Conservation (phyloP, 1,140 invertebrate species). For the Agraylea sexmaculata region DNA sequence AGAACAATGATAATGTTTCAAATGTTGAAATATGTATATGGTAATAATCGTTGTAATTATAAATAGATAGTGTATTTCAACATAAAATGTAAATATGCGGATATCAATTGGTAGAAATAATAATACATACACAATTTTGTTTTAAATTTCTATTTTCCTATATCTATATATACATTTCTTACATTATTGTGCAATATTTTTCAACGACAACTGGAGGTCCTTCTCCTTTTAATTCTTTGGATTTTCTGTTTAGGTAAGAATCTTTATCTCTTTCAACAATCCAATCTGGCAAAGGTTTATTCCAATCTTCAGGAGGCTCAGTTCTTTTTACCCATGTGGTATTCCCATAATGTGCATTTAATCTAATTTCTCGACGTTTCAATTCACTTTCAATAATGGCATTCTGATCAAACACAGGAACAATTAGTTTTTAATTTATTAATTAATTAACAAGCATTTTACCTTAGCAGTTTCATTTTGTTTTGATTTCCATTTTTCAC, state of each 20-base stretch:
- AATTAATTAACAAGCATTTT: slow-evolving; percentile 36
- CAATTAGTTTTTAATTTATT: slow-evolving; percentile 1
- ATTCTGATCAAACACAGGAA: slow-evolving; percentile 39
- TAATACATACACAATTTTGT: too few species aligned
- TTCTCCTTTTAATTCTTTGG: slow-evolving; percentile 45
- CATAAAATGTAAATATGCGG: too few species aligned
- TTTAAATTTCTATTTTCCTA: too few species aligned
- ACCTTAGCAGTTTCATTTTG: slow-evolving; percentile 55
- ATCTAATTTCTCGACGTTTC: slow-evolving; percentile 43
- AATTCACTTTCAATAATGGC: slow-evolving; percentile 61
- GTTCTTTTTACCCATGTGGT: slow-evolving; percentile 64
- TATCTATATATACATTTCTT: too few species aligned
- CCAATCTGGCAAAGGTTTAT: slow-evolving; percentile 62
- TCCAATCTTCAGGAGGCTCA: slow-evolving; percentile 68
- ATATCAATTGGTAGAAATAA: too few species aligned
- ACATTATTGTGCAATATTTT: too few species aligned
- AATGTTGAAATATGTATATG: too few species aligned
- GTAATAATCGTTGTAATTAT: too few species aligned
- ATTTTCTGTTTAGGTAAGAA: slow-evolving; percentile 52
- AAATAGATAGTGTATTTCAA: too few species aligned
- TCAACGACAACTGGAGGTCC: too few species aligned
- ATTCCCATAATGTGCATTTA: slow-evolving; percentile 57
- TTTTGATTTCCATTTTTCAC: slow-evolving; percentile 50
- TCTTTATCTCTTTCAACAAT: slow-evolving; percentile 51
- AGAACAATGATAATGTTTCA: too few species aligned